Evolutionary conservation across 2,113 vertebrate genomes (phyloP), one percentile per base, ranked within the genome.

Genomic region (Ptyas mucosa): DNA sequence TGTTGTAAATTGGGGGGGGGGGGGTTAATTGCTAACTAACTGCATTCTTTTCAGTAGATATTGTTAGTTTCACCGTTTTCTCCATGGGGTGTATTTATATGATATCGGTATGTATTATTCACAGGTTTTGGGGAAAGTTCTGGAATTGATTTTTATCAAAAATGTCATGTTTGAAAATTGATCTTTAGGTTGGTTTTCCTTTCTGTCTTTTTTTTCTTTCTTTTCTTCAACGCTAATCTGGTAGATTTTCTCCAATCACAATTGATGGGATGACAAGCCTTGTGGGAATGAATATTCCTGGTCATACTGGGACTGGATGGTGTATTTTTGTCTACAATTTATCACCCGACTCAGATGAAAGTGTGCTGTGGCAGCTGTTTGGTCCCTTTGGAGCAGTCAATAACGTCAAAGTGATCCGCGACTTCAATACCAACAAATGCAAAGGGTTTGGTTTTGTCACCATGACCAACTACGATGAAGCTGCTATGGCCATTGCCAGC

Each of bases 401-500:
- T 98, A 99, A 99, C 39, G 99, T 99, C 98, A 99, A 99, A 98
- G 99, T 99, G 97, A 99, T 99, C 98, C 99, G 99, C 61, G 99
- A 99, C 98, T 99, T 99, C 98, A 99, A 99, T 98, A 99, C 99
- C 98, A 99, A 99, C 98, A 99, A 99, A 98, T 99, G 99, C 99
- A 99, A 99, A 98, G 99, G 99, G 97, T 99, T 99, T 95, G 99
- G 99, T 97, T 99, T 99, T 96, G 99, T 99, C 98, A 99, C 99
- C 98, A 99, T 99, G 99, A 99, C 99, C 97, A 99, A 99, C 98
- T 99, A 99, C 95, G 99, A 99, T 29, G 99, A 99, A 98, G 99
- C 99, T 85, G 99, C 99, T 97, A 99, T 99, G 99, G 99, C 99
- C 81, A 99, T 99, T 96, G 99, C 99, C 97, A 99, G 99, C 98